These are phyloP conservation scores for Phenacoccus solenopsis DNA, from an alignment of 1,140 invertebrate genomes.

Conservation along the genomic window DNA sequence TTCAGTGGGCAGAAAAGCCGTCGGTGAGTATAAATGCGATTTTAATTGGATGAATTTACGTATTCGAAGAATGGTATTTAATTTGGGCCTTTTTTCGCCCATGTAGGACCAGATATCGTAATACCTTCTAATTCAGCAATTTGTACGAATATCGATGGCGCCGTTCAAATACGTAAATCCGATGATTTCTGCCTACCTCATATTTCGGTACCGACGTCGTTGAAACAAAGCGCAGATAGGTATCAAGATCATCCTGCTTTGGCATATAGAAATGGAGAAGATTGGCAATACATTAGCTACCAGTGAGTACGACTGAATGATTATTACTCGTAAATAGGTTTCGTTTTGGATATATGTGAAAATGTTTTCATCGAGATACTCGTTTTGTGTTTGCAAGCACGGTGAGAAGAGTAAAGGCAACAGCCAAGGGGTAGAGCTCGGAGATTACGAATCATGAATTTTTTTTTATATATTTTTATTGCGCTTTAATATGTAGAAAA, in stretches of 20 bases:
- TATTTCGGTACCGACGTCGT: constrained; percentile 62
- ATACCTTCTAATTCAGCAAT: neutral
- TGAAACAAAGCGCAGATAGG: constrained; percentile 47
- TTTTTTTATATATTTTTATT: too few species aligned
- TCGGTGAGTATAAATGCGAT: neutral
- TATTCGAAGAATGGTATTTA: neutral
- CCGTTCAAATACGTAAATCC: neutral
- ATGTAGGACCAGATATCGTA: neutral
- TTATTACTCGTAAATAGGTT: too few species aligned
- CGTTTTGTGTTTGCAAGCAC: too few species aligned
- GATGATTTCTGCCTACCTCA: constrained; percentile 37
- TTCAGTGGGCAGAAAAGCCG: neutral
- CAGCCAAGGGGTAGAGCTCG: too few species aligned
- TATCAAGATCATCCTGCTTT: constrained; percentile 58
- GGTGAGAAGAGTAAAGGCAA: too few species aligned
- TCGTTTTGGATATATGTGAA: too few species aligned
- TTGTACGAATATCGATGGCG: neutral
- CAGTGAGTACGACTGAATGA: constrained; percentile 39
- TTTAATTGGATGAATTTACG: neutral
- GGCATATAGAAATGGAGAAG: constrained; percentile 43
- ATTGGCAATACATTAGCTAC: constrained; percentile 52
- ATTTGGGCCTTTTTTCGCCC: neutral
- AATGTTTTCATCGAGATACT: too few species aligned
- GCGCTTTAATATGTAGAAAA: too few species aligned
- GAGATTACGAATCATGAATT: too few species aligned